phyloP scores from a whole-genome alignment of 2,113 vertebrate species.

The Oophaga pumilio region DNA sequence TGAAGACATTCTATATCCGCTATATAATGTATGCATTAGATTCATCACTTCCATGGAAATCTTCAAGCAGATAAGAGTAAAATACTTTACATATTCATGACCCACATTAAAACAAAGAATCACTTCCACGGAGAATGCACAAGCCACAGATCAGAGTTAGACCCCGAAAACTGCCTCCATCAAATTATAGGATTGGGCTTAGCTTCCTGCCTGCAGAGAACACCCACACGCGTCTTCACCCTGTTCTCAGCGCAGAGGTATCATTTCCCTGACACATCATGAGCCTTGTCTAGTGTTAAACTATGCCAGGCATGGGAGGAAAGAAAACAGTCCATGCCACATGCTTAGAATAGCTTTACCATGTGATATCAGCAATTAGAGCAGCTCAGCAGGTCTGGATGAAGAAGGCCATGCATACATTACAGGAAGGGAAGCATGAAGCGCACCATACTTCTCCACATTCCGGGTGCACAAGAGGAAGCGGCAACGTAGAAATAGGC shows the following conservation, averaged over 20 bases:
- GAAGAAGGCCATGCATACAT: background rate
- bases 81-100: background rate
- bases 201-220: background rate
- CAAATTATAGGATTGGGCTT: conserved; percentile 18
- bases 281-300: conserved; percentile 23
- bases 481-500: background rate
- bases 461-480: background rate
- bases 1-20: too few species aligned
- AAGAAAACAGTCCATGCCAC: background rate
- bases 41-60: too few species aligned
- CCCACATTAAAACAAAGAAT: background rate
- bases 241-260: conserved; percentile 18
- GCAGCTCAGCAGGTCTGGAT: background rate
- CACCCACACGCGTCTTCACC: conserved; percentile 4
- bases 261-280: conserved; percentile 14
- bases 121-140: background rate
- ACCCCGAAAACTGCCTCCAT: background rate
- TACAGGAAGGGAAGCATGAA: background rate
- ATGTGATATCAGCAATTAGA: background rate
- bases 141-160: background rate
- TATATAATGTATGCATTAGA: too few species aligned
- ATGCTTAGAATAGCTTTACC: conserved; percentile 33
- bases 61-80: background rate
- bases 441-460: too few species aligned
- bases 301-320: background rate